phyloP scores from a whole-genome alignment of 2,888 invertebrate genomes.

The Pyrrhia umbra region DNA sequence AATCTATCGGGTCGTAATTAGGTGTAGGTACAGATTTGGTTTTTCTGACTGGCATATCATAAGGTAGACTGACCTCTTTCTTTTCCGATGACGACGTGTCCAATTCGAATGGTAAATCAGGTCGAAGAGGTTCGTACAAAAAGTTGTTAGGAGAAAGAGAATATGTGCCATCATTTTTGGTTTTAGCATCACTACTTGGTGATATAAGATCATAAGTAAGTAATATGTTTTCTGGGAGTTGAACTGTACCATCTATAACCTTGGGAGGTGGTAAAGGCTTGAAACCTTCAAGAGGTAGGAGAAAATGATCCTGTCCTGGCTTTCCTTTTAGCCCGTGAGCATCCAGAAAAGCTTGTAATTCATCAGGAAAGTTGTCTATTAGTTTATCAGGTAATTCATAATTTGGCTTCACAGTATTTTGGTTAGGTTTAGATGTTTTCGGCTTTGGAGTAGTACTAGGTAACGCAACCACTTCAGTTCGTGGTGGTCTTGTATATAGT shows the following conservation, averaged over 20 bases:
- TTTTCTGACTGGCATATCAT: conserved; percentile 80
- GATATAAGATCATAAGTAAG: conserved; percentile 83
- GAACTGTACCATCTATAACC: conserved; percentile 80
- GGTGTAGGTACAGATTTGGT: conserved; percentile 71
- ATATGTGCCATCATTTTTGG: conserved; percentile 61
- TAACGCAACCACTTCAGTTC: conserved; percentile 89
- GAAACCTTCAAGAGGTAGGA: conserved; percentile 85
- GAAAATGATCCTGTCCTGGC: conserved; percentile 81
- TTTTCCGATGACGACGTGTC: conserved; percentile 83
- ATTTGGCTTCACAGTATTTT: conserved; percentile 70
- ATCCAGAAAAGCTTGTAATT: conserved; percentile 83
- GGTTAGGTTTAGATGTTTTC: conserved; percentile 65
- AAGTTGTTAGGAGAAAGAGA: conserved; percentile 74
- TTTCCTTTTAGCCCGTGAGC: conserved; percentile 82
- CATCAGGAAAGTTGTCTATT: conserved; percentile 77
- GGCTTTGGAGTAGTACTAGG: conserved; percentile 76
- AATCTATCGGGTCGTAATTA: conserved; percentile 82
- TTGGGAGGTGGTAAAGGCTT: conserved; percentile 84
- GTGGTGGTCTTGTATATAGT: conserved; percentile 92
- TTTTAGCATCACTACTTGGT: conserved; percentile 69
- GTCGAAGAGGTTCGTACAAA: conserved; percentile 81
- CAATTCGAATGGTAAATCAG: conserved; percentile 81
- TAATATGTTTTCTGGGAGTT: conserved; percentile 85
- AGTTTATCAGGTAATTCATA: conserved; percentile 69
- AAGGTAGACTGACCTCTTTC: conserved; percentile 76